Conservation (phyloP, 2,797 vertebrate species). For the Pipistrellus pipistrellus region DNA sequence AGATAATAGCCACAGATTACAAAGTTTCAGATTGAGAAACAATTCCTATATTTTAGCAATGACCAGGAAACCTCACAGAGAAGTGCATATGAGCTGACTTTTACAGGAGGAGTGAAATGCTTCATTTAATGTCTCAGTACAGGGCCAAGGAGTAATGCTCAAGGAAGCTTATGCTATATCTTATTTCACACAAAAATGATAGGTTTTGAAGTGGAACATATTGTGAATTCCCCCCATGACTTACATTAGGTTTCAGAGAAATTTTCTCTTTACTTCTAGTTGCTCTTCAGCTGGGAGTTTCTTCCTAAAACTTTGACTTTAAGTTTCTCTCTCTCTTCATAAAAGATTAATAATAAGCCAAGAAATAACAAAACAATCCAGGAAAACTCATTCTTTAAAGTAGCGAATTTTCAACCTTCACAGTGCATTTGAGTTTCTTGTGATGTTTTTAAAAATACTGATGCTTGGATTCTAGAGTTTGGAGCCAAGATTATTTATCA, state of each 20-base stretch:
- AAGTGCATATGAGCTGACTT: background rate
- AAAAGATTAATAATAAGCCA: background rate
- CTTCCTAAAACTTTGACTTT: background rate
- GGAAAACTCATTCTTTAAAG: constrained; percentile 38
- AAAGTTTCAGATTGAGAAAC: background rate
- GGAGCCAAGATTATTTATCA: background rate
- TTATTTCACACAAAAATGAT: background rate
- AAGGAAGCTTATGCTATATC: background rate
- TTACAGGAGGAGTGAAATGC: background rate
- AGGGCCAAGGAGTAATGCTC: background rate
- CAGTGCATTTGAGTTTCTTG: background rate
- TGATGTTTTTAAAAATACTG: constrained; percentile 23
- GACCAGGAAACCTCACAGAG: background rate
- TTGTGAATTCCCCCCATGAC: background rate
- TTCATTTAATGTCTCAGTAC: background rate
- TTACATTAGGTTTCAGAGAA: background rate
- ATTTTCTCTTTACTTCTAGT: background rate
- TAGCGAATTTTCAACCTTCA: background rate
- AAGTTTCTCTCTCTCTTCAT: background rate
- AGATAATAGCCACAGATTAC: background rate
- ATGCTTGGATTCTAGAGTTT: background rate
- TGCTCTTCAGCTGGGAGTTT: background rate
- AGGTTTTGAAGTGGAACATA: background rate
- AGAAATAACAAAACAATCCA: constrained; percentile 33
- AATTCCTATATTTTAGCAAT: background rate